Evolutionary conservation across 2,888 invertebrate genomes (phyloP), one percentile per base, ranked within the genome.

Genomic region (Ochropacha duplaris): DNA sequence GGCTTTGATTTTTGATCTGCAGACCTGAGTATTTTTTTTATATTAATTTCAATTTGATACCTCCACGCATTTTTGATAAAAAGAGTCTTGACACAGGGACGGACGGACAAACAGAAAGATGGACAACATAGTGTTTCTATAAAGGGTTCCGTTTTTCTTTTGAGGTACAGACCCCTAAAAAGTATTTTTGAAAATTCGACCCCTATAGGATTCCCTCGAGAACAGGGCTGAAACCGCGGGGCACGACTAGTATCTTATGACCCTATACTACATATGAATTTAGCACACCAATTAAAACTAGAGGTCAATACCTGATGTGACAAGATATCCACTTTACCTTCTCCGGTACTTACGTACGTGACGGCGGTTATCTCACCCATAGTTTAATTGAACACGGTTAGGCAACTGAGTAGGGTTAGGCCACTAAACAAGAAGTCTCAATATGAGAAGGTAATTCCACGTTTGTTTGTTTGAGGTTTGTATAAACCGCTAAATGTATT

Each of bases 361-460:
- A 87, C 80, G 78, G 70, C 61, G 73, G 82, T 75, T 87, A 88
- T 88, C 87, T 83, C 66, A 74, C 78, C 72, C 75, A 75, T 72
- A 71, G 77, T 86, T 86, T 87, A 88, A 88, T 87, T 88, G 86
- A 86, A 87, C 87, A 83, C 79, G 85, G 79, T 69, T 74, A 71
- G 66, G 31, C 12, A 31, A 31, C 31, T 31, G 31, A 31, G 31
- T 31, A 31, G 72, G 73, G 64, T 65, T 12, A 49, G 68, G 72
- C 57, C 12, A 59, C 19, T 19, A 50, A 60, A 36, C 5, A 36
- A n/a, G 36, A 14, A 34, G 14, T 5, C 31, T 31, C 31, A 12
- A 31, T 31, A 31, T 12, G 2, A 28, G 28, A 34, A 14, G 4
- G 34, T 34, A 34, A 12, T 31, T 14, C 9, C 9, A 34, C 14